Conservation (phyloP, 1,140 invertebrate genomes). For the Saccostrea echinata region DNA sequence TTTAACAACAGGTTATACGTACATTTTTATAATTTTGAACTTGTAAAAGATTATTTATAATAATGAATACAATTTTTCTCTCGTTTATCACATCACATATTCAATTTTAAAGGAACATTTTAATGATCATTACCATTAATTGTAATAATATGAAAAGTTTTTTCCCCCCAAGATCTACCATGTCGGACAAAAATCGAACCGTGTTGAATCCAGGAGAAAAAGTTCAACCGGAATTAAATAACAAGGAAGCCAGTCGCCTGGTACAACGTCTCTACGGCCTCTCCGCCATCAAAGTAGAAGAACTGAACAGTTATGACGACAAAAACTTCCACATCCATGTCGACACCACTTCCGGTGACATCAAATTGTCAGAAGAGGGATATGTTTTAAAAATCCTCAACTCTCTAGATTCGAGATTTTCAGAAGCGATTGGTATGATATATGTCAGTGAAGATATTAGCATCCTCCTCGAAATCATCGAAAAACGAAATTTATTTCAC, state of each 20-base stretch:
- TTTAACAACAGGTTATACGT: too few relatives aligned
- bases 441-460: too few relatives aligned
- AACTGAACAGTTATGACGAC: conserved; percentile 90
- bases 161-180: neutral
- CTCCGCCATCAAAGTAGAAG: conserved; percentile 83
- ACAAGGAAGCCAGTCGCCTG: conserved; percentile 78
- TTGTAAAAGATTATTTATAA: too few relatives aligned
- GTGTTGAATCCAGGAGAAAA: conserved; percentile 49
- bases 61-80: too few relatives aligned
- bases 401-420: conserved; percentile 87
- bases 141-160: too few relatives aligned
- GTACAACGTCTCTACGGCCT: conserved; percentile 86
- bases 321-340: conserved; percentile 85
- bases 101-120: too few relatives aligned
- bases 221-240: conserved; percentile 51
- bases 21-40: too few relatives aligned
- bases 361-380: conserved; percentile 79
- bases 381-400: conserved; percentile 91
- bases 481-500: too few relatives aligned
- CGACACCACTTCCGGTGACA: conserved; percentile 56
- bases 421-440: conserved; percentile 81
- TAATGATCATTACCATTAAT: too few relatives aligned
- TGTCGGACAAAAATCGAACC: neutral
- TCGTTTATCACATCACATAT: too few relatives aligned
- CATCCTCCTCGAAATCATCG: too few relatives aligned